phyloP scores from a whole-genome alignment of 2,113 vertebrate genomes.

The Lophura nycthemera region DNA sequence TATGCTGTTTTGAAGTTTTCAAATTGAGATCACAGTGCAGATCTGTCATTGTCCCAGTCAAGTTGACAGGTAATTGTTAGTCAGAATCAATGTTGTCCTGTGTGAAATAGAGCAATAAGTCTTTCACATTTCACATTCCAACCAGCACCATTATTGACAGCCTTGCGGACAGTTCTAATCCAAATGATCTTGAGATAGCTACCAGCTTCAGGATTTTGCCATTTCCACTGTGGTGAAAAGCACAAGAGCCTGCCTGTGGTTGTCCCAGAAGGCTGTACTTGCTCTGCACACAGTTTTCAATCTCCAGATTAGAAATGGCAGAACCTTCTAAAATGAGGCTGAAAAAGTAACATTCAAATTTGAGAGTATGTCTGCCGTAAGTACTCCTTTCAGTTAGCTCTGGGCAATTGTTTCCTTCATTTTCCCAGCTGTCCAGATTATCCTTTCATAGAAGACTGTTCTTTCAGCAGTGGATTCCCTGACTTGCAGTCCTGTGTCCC shows the following conservation, averaged over 20 bases:
- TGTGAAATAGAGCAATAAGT: neutral
- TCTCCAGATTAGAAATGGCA: neutral
- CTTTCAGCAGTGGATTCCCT: neutral
- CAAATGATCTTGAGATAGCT: neutral
- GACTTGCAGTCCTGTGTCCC: neutral
- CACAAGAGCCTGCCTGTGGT: neutral
- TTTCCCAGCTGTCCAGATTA: neutral
- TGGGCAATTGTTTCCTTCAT: neutral
- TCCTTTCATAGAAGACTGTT: neutral
- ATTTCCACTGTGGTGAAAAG: neutral
- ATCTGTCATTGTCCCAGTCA: neutral
- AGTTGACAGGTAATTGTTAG: neutral
- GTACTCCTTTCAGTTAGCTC: neutral
- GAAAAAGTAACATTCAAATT: neutral
- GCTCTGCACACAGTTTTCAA: neutral
- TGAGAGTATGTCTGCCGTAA: neutral
- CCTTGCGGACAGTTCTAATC: neutral
- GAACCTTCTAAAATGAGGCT: neutral
- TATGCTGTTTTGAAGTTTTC: neutral
- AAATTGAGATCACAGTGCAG: neutral
- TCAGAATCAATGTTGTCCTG: neutral
- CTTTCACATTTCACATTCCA: neutral
- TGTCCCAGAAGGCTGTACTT: neutral
- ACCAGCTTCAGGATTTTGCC: neutral
- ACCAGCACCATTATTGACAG: rapidly evolving